Percentiles rank a stretch among this genome's conserved stretches.
Evolutionary conservation across 2,888 invertebrate species (phyloP).

Genomic region (Thymelicus acteon): DNA sequence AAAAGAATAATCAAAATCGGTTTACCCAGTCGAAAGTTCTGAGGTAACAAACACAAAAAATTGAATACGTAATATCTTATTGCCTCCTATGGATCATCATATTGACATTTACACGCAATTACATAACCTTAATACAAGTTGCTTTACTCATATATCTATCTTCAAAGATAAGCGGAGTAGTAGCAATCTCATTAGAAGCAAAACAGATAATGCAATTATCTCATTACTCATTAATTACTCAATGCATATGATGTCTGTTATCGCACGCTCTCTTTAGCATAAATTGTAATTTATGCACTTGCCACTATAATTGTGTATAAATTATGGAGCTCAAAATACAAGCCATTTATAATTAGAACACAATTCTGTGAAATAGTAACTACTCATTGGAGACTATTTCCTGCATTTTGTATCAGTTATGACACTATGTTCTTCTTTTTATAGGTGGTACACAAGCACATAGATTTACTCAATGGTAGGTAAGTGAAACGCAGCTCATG

Average conservation of each 20-base stretch:
- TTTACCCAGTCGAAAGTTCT: too few species aligned
- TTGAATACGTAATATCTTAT: too few species aligned
- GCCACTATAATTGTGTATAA: constrained; percentile 34
- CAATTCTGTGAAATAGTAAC: constrained; percentile 2
- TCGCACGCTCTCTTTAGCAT: constrained; percentile 48
- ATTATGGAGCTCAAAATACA: constrained; percentile 36
- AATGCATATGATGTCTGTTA: constrained; percentile 50
- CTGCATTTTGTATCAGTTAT: neutral
- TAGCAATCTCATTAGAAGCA: constrained; percentile 46
- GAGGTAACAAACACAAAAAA: too few species aligned
- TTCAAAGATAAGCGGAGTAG: constrained; percentile 21
- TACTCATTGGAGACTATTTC: constrained; percentile 11
- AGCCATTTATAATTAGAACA: constrained; percentile 26
- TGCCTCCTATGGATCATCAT: neutral
- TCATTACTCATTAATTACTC: constrained; percentile 69
- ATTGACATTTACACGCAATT: neutral
- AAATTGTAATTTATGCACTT: constrained; percentile 39
- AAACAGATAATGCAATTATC: constrained; percentile 63
- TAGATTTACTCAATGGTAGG: too few species aligned
- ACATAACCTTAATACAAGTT: constrained; percentile 32
- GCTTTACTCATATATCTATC: neutral
- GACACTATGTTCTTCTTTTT: too few species aligned
- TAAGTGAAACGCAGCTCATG: too few species aligned
- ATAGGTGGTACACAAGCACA: too few species aligned
- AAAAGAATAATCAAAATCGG: too few species aligned